Evolutionary conservation across 1,140 invertebrate species (phyloP), one percentile per base, ranked within the genome.

Genomic region (Aphelinus certus): DNA sequence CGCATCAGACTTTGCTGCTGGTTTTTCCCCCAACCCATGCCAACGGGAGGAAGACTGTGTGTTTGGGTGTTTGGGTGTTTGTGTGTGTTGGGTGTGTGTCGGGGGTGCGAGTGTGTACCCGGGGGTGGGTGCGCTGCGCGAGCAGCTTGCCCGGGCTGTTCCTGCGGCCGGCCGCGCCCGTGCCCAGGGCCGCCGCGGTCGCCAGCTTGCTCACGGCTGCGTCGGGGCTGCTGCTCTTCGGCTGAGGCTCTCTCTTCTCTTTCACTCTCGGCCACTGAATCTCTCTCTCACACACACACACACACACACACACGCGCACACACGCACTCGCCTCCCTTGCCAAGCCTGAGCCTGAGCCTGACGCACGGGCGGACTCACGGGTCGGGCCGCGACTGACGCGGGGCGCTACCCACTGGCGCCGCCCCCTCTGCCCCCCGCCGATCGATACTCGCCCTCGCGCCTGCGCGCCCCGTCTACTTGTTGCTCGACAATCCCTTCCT

Each of bases 401-500:
- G 43, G 26, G 26, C 53, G 26, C 48, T 48, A 46, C 56, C 7
- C 57, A 45, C 26, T 9, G 60, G 49, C n/a, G 70, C 7, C 45
- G 62, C 9, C 7, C 5, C n/a, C 45, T 7, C 48, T 10, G 42
- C 58, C 10, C 47, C 26, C 5, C n/a, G 66, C 42, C 45, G 65
- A 75, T 75, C 73, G 73, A 75, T 75, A 75, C 43, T 68, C 55
- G 66, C 47, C 26, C 26, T 26, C 26, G 26, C 26, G 73, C 58
- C 66, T 49, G 60, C 71, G 71, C 71, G 51, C 2, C 26, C 5
- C 9, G 6, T 26, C 61, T 68, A 75, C 66, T 75, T 75, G 72
- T 74, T 74, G 72, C 70, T 53, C 61, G 51, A 58, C 51, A 26
- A 26, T 0, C 26, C 26, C 26, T 26, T 26, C 26, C 26, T 26